phyloP scores from a whole-genome alignment of 1,140 invertebrate species.

The Achroia grisella region DNA sequence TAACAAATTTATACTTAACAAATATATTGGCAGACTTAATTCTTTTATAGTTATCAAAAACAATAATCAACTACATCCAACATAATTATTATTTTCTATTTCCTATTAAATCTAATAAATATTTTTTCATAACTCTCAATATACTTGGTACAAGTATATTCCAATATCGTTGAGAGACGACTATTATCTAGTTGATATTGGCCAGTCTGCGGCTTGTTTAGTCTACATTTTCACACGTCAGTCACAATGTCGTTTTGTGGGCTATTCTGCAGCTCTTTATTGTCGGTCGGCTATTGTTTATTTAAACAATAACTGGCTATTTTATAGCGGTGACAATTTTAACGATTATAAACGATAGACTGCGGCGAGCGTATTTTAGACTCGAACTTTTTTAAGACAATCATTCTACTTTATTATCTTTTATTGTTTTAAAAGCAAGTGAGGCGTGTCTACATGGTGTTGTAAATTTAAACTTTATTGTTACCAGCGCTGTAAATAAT shows the following conservation, averaged over 20 bases:
- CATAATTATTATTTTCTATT: no score
- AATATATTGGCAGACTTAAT: no score
- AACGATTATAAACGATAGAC: conserved; percentile 51
- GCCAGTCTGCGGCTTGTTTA: conserved; percentile 12
- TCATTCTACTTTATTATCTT: conserved; percentile 24
- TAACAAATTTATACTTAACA: no score
- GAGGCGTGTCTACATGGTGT: conserved; percentile 17
- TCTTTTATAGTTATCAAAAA: no score
- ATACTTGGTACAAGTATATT: no score
- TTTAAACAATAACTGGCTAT: conserved; percentile 60
- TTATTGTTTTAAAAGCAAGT: conserved; percentile 24
- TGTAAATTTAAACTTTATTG: conserved; percentile 28
- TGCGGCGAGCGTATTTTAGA: conserved; percentile 7
- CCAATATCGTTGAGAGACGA: no score
- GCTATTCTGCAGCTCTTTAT: conserved; percentile 45
- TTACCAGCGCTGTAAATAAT: conserved; percentile 23
- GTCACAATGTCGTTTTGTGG: conserved; percentile 39
- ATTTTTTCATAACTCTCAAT: no score
- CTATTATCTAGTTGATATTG: no score
- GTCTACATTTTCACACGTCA: conserved; percentile 43
- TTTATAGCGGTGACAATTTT: conserved; percentile 55
- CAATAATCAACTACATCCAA: no score
- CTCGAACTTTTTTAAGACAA: conserved; percentile 6
- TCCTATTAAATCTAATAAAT: no score
- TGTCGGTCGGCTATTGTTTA: conserved; percentile 55